Percentiles rank a stretch among this genome's conserved stretches.
Evolutionary conservation across 2,888 invertebrate species (phyloP).

Genomic region (Salpingus planirostris): DNA sequence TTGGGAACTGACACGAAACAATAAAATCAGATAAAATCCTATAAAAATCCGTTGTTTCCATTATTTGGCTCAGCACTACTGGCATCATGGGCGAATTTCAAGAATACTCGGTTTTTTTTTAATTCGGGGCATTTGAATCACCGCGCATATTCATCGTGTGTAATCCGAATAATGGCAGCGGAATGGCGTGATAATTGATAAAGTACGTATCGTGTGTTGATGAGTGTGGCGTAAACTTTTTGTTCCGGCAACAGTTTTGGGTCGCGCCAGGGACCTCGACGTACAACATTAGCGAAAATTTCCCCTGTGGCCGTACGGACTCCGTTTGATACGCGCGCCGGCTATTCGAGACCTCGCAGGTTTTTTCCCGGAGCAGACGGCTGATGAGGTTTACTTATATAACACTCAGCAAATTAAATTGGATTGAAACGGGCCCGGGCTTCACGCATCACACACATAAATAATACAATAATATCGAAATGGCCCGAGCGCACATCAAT

Average conservation of each 20-base stretch:
- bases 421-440: slow-evolving; percentile 9
- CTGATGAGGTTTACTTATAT: slow-evolving; percentile 15
- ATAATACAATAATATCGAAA: too few species aligned
- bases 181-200: slow-evolving; percentile 33
- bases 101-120: too few species aligned
- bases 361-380: slow-evolving; percentile 10
- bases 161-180: slow-evolving; percentile 25
- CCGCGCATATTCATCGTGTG: too few species aligned
- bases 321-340: slow-evolving; percentile 33
- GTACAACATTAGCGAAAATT: slow-evolving; percentile 39
- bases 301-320: slow-evolving; percentile 36
- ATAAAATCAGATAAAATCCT: too few species aligned
- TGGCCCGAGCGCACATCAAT: too few species aligned
- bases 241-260: slow-evolving; percentile 23
- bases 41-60: too few species aligned
- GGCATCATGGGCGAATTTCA: too few species aligned
- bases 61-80: too few species aligned
- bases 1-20: too few species aligned
- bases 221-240: slow-evolving; percentile 30
- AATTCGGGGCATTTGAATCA: too few species aligned
- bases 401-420: slow-evolving; percentile 12
- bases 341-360: slow-evolving; percentile 23
- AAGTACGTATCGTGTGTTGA: slow-evolving; percentile 29
- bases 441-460: not conserved
- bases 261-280: slow-evolving; percentile 24